phyloP scores from a whole-genome alignment of 2,797 vertebrate genomes.

The Crocodylus rhombifer region DNA sequence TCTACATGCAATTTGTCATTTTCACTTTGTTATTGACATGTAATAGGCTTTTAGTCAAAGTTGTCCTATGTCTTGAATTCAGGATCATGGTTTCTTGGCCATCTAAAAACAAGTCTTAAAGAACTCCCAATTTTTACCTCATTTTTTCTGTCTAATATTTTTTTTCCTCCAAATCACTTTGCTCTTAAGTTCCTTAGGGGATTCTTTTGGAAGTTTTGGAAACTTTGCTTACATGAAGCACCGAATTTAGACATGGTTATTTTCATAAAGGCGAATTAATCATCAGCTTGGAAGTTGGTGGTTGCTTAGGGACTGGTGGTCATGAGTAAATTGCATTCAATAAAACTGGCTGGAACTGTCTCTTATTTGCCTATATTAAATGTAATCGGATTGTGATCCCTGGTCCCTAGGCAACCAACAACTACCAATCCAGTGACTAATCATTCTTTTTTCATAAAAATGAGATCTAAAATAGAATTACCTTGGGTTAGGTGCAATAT shows the following conservation, averaged over 20 bases:
- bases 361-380: slow-evolving; percentile 59
- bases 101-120: background rate
- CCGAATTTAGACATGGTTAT: background rate
- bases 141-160: background rate
- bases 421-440: slow-evolving; percentile 62
- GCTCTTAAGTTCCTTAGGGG: background rate
- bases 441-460: slow-evolving; percentile 58
- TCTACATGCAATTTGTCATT: background rate
- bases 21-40: background rate
- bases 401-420: slow-evolving; percentile 50
- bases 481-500: rapidly evolving
- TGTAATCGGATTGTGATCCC: slow-evolving; percentile 55
- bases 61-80: background rate
- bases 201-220: background rate
- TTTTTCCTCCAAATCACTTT: background rate
- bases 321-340: slow-evolving; percentile 5
- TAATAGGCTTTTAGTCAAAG: background rate
- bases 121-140: background rate
- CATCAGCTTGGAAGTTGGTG: background rate
- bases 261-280: slow-evolving; percentile 11
- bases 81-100: background rate
- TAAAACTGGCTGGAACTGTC: slow-evolving; percentile 26
- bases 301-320: slow-evolving; percentile 41
- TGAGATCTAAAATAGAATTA: slow-evolving; percentile 52
- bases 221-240: slow-evolving; percentile 8